Percentiles rank a stretch among this genome's conserved stretches.
These are phyloP conservation scores for Gnatocerus cornutus DNA, from an alignment of 2,888 invertebrate species.

Conservation along the genomic window DNA sequence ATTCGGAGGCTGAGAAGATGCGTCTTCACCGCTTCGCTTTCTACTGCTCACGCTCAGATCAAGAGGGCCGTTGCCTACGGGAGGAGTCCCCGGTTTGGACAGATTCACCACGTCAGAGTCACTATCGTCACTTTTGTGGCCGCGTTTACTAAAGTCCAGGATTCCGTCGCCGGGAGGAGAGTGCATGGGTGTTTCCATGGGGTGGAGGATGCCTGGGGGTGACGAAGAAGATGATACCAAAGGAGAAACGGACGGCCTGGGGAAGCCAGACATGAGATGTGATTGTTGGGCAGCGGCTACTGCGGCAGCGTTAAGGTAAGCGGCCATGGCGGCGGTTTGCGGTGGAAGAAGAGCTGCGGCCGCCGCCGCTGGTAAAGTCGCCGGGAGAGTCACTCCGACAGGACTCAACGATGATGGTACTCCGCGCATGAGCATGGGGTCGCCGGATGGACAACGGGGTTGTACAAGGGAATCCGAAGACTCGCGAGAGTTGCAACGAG, in stretches of 20 bases:
- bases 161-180: slow-evolving; percentile 78
- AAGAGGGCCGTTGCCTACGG: slow-evolving; percentile 79
- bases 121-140: slow-evolving; percentile 68
- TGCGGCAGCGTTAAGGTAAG: slow-evolving; percentile 83
- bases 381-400: slow-evolving; percentile 78
- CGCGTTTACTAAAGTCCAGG: slow-evolving; percentile 86
- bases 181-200: slow-evolving; percentile 72
- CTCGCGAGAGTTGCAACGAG: slow-evolving; percentile 86
- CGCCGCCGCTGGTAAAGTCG: slow-evolving; percentile 79
- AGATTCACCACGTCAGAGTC: slow-evolving; percentile 82
- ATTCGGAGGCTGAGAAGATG: slow-evolving; percentile 76
- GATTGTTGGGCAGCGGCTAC: slow-evolving; percentile 78
- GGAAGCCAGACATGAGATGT: slow-evolving; percentile 75
- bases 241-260: slow-evolving; percentile 78
- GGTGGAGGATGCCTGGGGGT: slow-evolving; percentile 65
- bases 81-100: slow-evolving; percentile 78
- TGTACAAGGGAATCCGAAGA: slow-evolving; percentile 80
- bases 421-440: slow-evolving; percentile 76
- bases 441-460: slow-evolving; percentile 84
- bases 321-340: slow-evolving; percentile 88
- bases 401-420: slow-evolving; percentile 78
- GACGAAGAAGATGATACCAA: slow-evolving; percentile 81
- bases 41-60: slow-evolving; percentile 87
- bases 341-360: slow-evolving; percentile 81
- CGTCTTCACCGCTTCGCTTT: slow-evolving; percentile 77